These are phyloP conservation scores for Raja brachyura DNA, from an alignment of 2,113 vertebrate genomes.

Conservation along the genomic window DNA sequence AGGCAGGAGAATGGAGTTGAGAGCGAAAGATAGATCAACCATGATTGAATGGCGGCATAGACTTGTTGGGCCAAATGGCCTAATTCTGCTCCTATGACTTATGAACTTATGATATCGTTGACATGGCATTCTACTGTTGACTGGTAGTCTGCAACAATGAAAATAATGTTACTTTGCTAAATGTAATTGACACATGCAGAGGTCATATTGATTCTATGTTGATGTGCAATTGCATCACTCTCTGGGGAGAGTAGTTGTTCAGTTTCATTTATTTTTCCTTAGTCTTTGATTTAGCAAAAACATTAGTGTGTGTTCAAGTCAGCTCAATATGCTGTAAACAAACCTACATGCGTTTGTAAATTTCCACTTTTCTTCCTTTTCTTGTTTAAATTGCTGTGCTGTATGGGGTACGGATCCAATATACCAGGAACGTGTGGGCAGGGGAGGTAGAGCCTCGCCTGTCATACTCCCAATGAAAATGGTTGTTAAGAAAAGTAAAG, in stretches of 20 bases:
- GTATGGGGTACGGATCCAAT: neutral
- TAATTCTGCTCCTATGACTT: too few species aligned
- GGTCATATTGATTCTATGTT: neutral
- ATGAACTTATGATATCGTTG: neutral
- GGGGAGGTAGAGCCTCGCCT: too few species aligned
- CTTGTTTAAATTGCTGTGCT: neutral
- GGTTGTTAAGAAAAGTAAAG: too few species aligned
- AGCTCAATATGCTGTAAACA: neutral
- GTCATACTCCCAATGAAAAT: too few species aligned
- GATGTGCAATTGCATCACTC: neutral
- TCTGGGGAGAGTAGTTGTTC: neutral
- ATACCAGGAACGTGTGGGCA: too few species aligned
- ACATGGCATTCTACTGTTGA: neutral
- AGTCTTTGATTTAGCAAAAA: neutral
- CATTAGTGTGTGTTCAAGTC: neutral
- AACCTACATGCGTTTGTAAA: neutral
- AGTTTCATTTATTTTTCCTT: conserved; percentile 17
- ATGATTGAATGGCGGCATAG: too few species aligned
- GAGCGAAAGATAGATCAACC: too few species aligned
- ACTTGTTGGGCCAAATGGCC: too few species aligned
- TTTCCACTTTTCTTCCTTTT: neutral
- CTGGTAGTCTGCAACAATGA: neutral
- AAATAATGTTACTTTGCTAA: neutral
- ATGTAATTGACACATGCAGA: neutral
- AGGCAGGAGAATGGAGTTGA: too few species aligned